A percentile compares a stretch with the other conserved stretches of the same genome.
Evolutionary conservation across 2,888 invertebrate species (phyloP).

Genomic region (Eucera pruinosa): DNA sequence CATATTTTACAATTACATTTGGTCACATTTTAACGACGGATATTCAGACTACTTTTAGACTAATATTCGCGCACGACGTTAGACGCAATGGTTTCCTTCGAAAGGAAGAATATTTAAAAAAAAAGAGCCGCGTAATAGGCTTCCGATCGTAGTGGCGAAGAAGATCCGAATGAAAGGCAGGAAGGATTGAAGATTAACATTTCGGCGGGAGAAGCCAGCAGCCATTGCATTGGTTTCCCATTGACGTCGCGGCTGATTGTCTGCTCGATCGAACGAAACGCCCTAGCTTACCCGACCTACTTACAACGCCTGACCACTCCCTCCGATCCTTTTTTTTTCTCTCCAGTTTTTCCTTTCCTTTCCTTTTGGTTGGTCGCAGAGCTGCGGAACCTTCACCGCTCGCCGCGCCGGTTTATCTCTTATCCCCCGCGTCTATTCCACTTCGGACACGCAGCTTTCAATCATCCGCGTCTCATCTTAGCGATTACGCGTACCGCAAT

Average conservation of each 20-base stretch:
- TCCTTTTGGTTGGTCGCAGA: slow-evolving; percentile 61
- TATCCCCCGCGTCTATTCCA: slow-evolving; percentile 33
- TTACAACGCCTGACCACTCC: slow-evolving; percentile 75
- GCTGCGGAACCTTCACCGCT: slow-evolving; percentile 38
- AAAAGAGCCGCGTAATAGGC: no score
- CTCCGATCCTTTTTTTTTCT: slow-evolving; percentile 67
- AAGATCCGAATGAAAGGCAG: no score
- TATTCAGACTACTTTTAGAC: no score
- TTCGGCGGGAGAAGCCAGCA: neutral
- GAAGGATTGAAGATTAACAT: no score
- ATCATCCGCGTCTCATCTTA: no score
- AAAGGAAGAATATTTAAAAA: no score
- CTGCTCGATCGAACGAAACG: slow-evolving; percentile 65
- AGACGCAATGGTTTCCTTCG: no score
- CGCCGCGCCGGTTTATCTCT: slow-evolving; percentile 41
- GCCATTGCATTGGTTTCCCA: neutral
- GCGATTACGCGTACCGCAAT: no score
- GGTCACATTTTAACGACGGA: no score
- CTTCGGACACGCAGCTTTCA: no score
- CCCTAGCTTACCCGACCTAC: slow-evolving; percentile 72
- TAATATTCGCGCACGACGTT: no score
- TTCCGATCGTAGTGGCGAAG: neutral
- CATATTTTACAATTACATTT: no score
- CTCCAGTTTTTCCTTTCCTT: slow-evolving; percentile 64
- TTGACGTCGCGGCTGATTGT: neutral